These are phyloP conservation scores for Leptobrachium ailaonicum DNA, from an alignment of 2,113 vertebrate genomes.

Conservation along the genomic window DNA sequence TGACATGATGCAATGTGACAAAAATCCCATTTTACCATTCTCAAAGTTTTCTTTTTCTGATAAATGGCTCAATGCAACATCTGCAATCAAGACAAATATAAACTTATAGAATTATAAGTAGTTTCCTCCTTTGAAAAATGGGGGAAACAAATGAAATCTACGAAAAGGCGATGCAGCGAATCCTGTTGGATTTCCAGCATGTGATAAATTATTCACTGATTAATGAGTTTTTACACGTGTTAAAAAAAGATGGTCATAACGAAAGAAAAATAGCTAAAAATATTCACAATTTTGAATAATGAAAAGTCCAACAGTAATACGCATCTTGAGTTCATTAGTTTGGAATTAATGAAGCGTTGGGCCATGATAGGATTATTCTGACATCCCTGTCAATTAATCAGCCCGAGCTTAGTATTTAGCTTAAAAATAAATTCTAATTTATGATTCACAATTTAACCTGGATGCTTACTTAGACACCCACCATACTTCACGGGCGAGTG, in stretches of 20 bases:
- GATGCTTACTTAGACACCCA: slow-evolving; percentile 18
- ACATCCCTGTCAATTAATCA: slow-evolving; percentile 19
- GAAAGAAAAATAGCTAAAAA: slow-evolving; percentile 25
- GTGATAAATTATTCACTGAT: slow-evolving; percentile 39
- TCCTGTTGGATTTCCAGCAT: slow-evolving; percentile 11
- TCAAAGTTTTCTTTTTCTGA: too few relatives aligned
- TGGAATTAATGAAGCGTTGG: slow-evolving; percentile 22
- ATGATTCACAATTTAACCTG: slow-evolving; percentile 28
- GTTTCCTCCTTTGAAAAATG: too few relatives aligned
- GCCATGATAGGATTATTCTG: slow-evolving; percentile 35
- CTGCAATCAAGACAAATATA: too few relatives aligned
- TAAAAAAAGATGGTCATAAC: slow-evolving; percentile 51
- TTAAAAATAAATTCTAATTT: slow-evolving; percentile 36
- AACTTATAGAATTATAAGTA: too few relatives aligned
- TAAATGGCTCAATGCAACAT: too few relatives aligned
- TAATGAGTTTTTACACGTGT: slow-evolving; percentile 46
- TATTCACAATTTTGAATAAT: slow-evolving; percentile 24
- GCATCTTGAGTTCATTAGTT: slow-evolving; percentile 11
- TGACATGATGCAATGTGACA: too few relatives aligned
- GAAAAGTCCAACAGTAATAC: slow-evolving; percentile 34
- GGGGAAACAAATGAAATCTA: slow-evolving; percentile 2
- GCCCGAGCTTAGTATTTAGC: slow-evolving; percentile 37
- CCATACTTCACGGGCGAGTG: not conserved
- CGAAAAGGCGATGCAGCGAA: slow-evolving; percentile 40
- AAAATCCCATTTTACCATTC: too few relatives aligned